Evolutionary conservation across 2,888 invertebrate genomes (phyloP), one percentile per base, ranked within the genome.

Genomic region (Endotricha flammealis): DNA sequence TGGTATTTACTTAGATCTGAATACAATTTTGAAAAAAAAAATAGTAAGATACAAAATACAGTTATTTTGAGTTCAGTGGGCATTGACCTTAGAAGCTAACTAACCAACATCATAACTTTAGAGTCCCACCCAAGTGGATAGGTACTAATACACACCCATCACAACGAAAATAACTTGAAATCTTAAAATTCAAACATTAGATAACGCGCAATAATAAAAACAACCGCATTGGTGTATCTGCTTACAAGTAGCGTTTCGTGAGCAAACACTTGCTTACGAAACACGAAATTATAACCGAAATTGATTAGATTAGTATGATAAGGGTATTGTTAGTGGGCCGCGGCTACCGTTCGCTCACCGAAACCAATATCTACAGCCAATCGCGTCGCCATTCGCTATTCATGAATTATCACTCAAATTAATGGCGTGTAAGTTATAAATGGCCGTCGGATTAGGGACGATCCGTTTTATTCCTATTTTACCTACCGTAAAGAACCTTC

Each of bases 381-480:
- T 83, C 69, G 70, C 68, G 58, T 62, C 70, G 74, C 74, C 58
- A 67, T 68, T 65, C 73, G 74, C 74, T 59, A 67, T 68, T 66
- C 73, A 68, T 67, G 69, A 82, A 81, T 83, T 85, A 86, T 85
- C 82, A 75, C 77, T 79, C 80, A 80, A 86, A 83, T 85, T 86
- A 86, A 86, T 86, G 85, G 81, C 75, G 82, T 85, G 85, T 83
- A 73, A 85, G 81, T 81, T 86, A 85, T 85, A 85, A 85, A 86
- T 86, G 85, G 82, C 79, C 71, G 72, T 51, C 53, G 80, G 85
- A 85, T 85, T 86, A 85, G 73, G 77, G 62, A 46, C 75, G 74
- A 81, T 80, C 81, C 81, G 67, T 81, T 85, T 86, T 82, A 80
- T 83, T 83, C 82, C 83, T 81, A 82, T 82, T 83, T 83, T 83